Base-by-base conservation (phyloP, 2,888 invertebrate genomes). In the Bombyx huttoni region DNA sequence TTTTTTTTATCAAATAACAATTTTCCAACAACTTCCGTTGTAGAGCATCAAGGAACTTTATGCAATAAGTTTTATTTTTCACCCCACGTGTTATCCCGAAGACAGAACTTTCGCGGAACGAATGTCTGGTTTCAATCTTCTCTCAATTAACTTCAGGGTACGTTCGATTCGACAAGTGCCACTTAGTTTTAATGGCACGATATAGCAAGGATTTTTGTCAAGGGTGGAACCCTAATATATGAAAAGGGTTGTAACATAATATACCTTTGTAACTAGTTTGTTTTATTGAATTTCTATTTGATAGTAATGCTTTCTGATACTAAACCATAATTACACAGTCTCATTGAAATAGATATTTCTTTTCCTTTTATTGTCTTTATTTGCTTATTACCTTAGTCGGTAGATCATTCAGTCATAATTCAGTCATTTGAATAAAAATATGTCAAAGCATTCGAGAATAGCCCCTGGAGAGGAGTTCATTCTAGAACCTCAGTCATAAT, bases 81-180 rank as follows among this genome's bases (percentile, higher is more conserved):
- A 46, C 47, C 9, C 24, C 48, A 33, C n/a, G 13, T 33, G 24
- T 48, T 33, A 33, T 48, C 33, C 33, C 48, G 6, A 46, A 34
- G 53, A 40, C 46, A 34, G n/a, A 48, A 51, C 47, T 34, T 49
- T 49, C 24, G 24, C 5, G 35, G 40, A 14, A 47, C 51, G 66
- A 73, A 73, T 75, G 75, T 78, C 74, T 74, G 73, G 73, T 76
- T 75, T 75, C 73, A 76, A 75, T 79, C 74, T 76, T 71, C 72
- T 73, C 73, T 75, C 78, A 81, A 83, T 81, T 78, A 80, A 76
- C 73, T 76, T 71, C 74, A 75, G 74, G 75, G 78, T 76, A 62
- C 67, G 70, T 80, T 75, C 71, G 70, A 74, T 74, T 76, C 70
- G 68, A 67, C 71, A 72, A 81, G 80, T 76, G 76, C 64, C 73